Evolutionary conservation across 2,113 vertebrate species (phyloP).

Genomic region (Mesocricetus auratus): DNA sequence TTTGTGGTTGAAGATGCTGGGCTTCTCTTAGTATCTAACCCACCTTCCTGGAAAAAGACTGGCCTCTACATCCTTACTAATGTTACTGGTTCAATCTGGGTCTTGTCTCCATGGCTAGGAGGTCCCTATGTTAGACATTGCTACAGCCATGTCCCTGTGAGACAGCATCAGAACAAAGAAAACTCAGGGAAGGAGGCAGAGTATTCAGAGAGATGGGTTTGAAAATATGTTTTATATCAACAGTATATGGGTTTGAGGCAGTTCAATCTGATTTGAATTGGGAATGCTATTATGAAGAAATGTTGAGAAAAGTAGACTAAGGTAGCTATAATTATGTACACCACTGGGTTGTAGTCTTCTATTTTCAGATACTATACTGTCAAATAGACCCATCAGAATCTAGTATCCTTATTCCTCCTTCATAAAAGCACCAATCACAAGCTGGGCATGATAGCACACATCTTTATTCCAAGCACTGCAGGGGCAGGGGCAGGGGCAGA

Average conservation of each 20-base stretch:
- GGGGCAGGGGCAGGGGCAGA: too few species aligned
- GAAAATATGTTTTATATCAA: neutral
- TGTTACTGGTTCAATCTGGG: neutral
- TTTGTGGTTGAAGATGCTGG: neutral
- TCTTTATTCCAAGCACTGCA: neutral
- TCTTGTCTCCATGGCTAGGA: neutral
- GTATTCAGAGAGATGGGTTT: neutral
- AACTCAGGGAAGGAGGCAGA: neutral
- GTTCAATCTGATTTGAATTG: neutral
- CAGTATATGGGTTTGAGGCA: neutral
- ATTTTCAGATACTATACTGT: neutral
- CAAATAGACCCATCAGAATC: too few species aligned
- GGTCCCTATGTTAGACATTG: neutral
- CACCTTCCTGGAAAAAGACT: neutral
- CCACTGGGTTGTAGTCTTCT: neutral
- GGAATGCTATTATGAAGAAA: neutral
- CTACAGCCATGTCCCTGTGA: neutral
- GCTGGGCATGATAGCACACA: neutral
- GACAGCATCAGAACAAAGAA: neutral
- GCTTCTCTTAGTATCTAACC: neutral
- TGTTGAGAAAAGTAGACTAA: neutral
- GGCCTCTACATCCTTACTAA: neutral
- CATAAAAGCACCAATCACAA: neutral
- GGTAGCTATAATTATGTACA: neutral
- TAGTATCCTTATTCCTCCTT: neutral